Conservation (phyloP, 2,113 vertebrate genomes). For the Corynorhinus townsendii region DNA sequence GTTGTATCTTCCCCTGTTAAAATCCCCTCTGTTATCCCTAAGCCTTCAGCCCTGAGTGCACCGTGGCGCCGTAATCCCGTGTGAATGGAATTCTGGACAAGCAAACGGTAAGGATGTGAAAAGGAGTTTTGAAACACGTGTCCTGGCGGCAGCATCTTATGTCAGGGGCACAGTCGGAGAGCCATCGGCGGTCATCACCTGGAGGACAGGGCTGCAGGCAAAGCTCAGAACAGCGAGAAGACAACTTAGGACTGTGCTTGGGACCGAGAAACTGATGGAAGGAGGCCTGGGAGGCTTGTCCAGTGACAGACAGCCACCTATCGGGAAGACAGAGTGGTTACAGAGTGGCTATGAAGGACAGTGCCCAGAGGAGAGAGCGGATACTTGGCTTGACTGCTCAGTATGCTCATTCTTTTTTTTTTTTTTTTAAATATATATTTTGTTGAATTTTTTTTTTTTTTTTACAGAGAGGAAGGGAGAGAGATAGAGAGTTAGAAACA, state of each 20-base stretch:
- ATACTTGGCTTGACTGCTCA: neutral
- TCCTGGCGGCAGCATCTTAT: neutral
- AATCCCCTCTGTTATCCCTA: neutral
- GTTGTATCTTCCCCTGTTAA: neutral
- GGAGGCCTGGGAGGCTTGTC: neutral
- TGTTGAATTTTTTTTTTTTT: too few species aligned
- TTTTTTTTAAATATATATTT: too few species aligned
- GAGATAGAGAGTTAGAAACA: too few species aligned
- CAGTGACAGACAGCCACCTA: neutral
- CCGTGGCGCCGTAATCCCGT: neutral
- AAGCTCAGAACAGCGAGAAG: neutral
- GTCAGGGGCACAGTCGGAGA: neutral
- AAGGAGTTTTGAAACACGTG: neutral
- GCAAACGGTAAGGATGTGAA: neutral
- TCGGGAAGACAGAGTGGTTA: neutral
- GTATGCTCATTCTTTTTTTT: too few species aligned
- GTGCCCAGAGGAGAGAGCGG: neutral
- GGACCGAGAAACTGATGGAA: rapidly evolving
- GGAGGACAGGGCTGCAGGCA: neutral
- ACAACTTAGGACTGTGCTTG: neutral
- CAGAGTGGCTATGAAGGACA: neutral
- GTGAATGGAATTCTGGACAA: neutral
- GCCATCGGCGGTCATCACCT: neutral
- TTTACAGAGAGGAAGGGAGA: too few species aligned
- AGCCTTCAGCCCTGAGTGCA: neutral